Evolutionary conservation across 2,113 vertebrate genomes (phyloP).

Genomic region (Laterallus jamaicensis): DNA sequence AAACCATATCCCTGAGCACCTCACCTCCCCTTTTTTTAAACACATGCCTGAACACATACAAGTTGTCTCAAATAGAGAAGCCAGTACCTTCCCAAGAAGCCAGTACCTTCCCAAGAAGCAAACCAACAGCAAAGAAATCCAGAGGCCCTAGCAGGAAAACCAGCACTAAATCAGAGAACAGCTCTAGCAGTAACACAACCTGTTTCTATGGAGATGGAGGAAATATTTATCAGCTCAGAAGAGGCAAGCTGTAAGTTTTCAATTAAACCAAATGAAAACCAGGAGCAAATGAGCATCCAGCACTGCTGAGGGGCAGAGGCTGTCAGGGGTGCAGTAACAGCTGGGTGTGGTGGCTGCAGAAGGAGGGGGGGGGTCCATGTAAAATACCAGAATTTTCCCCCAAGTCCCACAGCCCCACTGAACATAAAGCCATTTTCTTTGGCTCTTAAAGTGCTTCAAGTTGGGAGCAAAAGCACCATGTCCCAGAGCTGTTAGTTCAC

Average conservation of each 20-base stretch:
- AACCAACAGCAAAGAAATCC: neutral
- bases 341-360: neutral
- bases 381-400: neutral
- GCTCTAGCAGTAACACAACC: neutral
- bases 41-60: neutral
- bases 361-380: too few species aligned
- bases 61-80: neutral
- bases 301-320: neutral
- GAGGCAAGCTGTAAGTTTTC: neutral
- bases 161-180: neutral
- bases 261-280: neutral
- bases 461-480: neutral
- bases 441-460: neutral
- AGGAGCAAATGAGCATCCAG: neutral
- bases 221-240: neutral
- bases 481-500: neutral
- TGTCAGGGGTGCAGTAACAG: neutral
- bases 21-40: too few species aligned
- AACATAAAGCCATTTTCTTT: neutral
- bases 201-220: neutral
- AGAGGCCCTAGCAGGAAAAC: neutral
- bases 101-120: neutral
- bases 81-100: neutral
- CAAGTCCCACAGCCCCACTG: neutral
- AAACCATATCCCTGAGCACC: too few species aligned